phyloP scores from a whole-genome alignment of 2,113 vertebrate genomes.

The Menidia beryllina region DNA sequence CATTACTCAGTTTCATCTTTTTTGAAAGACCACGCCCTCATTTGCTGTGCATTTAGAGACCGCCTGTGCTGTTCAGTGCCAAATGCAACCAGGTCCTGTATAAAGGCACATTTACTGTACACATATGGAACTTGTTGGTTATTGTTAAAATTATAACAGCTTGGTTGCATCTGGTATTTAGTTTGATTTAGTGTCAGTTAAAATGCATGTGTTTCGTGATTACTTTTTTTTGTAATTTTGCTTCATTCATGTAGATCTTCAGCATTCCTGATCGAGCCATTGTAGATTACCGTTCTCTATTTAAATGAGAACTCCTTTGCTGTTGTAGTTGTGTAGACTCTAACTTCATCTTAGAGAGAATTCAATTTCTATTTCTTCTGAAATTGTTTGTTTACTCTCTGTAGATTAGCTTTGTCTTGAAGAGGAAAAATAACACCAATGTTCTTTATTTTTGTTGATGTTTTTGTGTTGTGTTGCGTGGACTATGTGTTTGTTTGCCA shows the following conservation, averaged over 20 bases:
- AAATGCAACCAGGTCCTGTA: slow-evolving; percentile 73
- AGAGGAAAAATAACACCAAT: slow-evolving; percentile 6
- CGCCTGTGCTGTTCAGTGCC: slow-evolving; percentile 24
- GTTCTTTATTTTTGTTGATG: slow-evolving; percentile 38
- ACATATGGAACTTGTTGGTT: slow-evolving; percentile 14
- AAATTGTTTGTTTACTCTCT: slow-evolving; percentile 4
- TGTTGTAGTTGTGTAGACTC: slow-evolving; percentile 18
- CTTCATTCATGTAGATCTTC: slow-evolving; percentile 34
- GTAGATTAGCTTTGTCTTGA: slow-evolving; percentile 35
- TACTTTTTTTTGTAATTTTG: slow-evolving; percentile 23
- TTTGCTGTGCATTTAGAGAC: slow-evolving; percentile 41
- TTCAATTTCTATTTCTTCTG: background rate
- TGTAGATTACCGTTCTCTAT: slow-evolving; percentile 11
- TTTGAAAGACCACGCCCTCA: slow-evolving; percentile 44
- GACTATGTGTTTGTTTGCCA: slow-evolving; percentile 34
- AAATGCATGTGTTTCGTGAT: slow-evolving; percentile 54
- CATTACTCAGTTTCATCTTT: slow-evolving; percentile 52
- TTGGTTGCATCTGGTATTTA: slow-evolving; percentile 78
- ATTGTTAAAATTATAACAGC: slow-evolving; percentile 19
- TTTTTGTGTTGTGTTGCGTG: slow-evolving; percentile 23
- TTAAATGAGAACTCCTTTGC: background rate
- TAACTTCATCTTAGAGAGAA: background rate
- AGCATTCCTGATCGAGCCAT: slow-evolving; percentile 33
- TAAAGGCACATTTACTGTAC: background rate
- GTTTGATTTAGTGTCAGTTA: slow-evolving; percentile 23